Evolutionary conservation across 2,888 invertebrate species (phyloP), one percentile per base, ranked within the genome.

Genomic region (Trachelus tabidus): DNA sequence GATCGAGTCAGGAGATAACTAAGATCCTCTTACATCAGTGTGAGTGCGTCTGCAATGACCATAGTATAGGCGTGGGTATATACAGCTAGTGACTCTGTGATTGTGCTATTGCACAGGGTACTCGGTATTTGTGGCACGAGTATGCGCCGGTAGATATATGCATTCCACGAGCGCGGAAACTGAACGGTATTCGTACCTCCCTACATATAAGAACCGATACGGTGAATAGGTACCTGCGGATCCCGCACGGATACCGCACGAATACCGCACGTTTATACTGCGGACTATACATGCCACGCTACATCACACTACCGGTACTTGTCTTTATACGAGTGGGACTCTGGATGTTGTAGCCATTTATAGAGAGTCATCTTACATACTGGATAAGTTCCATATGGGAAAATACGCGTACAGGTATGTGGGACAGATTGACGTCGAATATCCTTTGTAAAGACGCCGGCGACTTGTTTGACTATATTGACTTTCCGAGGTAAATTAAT

Each of bases 1-100:
- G 90, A 90, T 90, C 87, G 85, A 86, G 85, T 81, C 83, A 79
- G 79, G 79, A 89, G 89, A 90, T 90, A 90, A 71, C 33, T 56
- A 56, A 56, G 56, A 56, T 56, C 56, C 56, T 23, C 56, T 56
- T 56, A 56, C 56, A 23, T 56, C 56, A 56, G 56, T 56, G 56
- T 56, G 23, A 56, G 56, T 56, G 56, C 56, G 56, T 56, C 56
- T 23, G 56, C 56, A 56, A 56, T 56, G 56, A 56, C 56, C 23
- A 23, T 56, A 9, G 56, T 23, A 56, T 56, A 23, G 9, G 56
- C 56, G 23, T 56, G 2, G 56, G 23, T 23, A 56, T 56, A 23
- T 56, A 23, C 56, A 11, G 12, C 30, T 9, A 56, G 56, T 56
- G 56, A 56, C 56, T 56, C 23, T 56, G 56, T 56, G 56, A 56